Base-by-base conservation (phyloP, 2,797 vertebrate species). In the Numenius phaeopus region DNA sequence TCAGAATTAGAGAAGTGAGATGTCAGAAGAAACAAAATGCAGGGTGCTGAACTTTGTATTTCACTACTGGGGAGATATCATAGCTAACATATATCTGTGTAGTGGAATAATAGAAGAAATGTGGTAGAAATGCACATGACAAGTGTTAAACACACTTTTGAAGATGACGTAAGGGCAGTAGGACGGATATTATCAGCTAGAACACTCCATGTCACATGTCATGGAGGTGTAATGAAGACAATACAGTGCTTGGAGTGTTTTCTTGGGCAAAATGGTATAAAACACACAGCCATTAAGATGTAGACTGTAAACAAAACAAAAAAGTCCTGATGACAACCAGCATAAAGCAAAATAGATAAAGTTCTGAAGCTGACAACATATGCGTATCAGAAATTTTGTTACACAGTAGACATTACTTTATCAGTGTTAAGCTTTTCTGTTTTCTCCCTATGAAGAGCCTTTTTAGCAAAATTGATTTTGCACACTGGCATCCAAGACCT, bases 371-470 rank as follows among this genome's bases (percentile, higher is more conserved):
- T 86, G 32, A 42, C 20, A 46, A 50, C 50, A 13, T 7, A 64
- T 39, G 3, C 16, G 67, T 34, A 10, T 58, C 27, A 67, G 29
- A 44, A 40, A 79, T 75, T 82, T 66, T 44, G 79, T 89, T 81
- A 67, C 11, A 12, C 5, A n/a, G 26, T 7, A 40, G 11, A 40
- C 5, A 19, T 39, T 14, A 62, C 4, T 65, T 2, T 47, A 3
- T 23, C 9, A 42, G 1, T 0, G 0, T 65, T 49, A 70, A 65
- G 19, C 1, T 29, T 16, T n/a, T n/a, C 10, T 65, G 7, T 21
- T 76, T 73, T 57, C 9, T 77, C 26, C 5, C 18, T 59, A 3
- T 16, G 15, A 87, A 84, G 9, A 50, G 8, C 7, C 8, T 49
- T 73, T 83, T 73, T 64, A 70, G 50, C 14, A 70, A 92, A 71